phyloP scores from a whole-genome alignment of 2,113 vertebrate genomes.

The Coregonus clupeaformis region DNA sequence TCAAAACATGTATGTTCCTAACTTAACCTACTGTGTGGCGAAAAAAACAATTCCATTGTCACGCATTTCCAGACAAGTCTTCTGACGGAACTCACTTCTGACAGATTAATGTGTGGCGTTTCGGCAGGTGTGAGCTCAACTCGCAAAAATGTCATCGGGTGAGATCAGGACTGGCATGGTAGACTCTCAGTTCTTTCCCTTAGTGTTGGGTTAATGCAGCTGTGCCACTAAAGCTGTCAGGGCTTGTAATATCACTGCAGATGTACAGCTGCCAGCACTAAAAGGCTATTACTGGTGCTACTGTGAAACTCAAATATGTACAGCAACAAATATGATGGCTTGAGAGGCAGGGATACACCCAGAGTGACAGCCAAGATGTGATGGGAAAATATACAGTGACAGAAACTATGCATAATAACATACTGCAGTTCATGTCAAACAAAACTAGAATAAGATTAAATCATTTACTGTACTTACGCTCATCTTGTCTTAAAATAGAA shows the following conservation, averaged over 20 bases:
- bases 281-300: conserved; percentile 50
- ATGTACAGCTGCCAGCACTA: conserved; percentile 50
- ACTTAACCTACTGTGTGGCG: conserved; percentile 1
- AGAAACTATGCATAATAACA: neutral
- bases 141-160: conserved; percentile 37
- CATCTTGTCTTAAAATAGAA: too few species aligned
- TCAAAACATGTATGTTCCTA: conserved; percentile 12
- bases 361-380: neutral
- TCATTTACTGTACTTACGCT: neutral
- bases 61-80: conserved; percentile 24
- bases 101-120: conserved; percentile 43
- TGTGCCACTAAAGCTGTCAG: conserved; percentile 62
- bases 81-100: conserved; percentile 28
- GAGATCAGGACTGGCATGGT: conserved; percentile 31
- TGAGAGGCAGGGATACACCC: conserved; percentile 2
- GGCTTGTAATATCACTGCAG: conserved; percentile 43
- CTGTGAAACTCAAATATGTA: conserved; percentile 38
- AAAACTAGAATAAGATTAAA: neutral
- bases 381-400: neutral
- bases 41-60: conserved; percentile 7
- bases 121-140: conserved; percentile 48
- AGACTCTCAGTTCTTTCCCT: conserved; percentile 46
- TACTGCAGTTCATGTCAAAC: neutral
- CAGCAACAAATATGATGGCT: conserved; percentile 18
- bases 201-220: conserved; percentile 57